Conservation (phyloP, 2,888 invertebrate species). For the Tipula vernalis region DNA sequence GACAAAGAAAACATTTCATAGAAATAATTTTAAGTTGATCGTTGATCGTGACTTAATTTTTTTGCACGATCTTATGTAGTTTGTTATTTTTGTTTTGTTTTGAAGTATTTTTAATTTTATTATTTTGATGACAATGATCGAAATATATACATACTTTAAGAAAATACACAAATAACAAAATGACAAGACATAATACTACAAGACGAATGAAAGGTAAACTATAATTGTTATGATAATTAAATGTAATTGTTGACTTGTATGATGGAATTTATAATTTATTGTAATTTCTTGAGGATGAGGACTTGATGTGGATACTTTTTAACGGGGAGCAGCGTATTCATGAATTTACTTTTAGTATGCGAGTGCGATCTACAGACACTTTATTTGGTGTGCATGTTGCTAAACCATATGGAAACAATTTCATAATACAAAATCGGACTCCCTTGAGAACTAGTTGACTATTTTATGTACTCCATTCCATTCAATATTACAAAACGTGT, state of each 20-base stretch:
- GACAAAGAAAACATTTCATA: neutral
- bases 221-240: neutral
- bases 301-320: no score
- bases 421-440: neutral
- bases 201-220: neutral
- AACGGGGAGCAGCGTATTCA: no score
- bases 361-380: no score
- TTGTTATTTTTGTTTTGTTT: neutral
- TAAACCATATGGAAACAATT: neutral
- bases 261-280: neutral
- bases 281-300: no score
- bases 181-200: neutral
- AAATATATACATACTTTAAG: neutral
- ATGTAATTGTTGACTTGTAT: neutral
- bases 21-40: constrained; percentile 4
- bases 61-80: neutral
- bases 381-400: no score
- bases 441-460: neutral
- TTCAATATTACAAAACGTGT: neutral
- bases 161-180: neutral
- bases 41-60: neutral
- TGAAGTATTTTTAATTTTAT: neutral
- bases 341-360: no score
- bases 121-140: neutral
- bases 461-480: neutral